Conservation (phyloP, 2,797 vertebrate species). For the Girardinus metallicus region DNA sequence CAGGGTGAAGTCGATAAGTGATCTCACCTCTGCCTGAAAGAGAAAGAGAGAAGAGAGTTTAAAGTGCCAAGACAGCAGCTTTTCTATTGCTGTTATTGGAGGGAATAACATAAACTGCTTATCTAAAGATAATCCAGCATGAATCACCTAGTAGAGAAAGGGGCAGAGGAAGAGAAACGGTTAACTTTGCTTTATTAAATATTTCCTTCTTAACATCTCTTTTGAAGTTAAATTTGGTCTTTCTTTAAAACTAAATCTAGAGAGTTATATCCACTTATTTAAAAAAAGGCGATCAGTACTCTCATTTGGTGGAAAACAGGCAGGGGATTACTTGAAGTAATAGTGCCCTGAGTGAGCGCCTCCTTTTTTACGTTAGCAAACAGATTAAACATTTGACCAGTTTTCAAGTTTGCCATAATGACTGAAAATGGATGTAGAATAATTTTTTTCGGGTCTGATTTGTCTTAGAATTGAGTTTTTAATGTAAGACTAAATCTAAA, state of each 20-base stretch:
- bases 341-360: background rate
- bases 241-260: background rate
- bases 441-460: background rate
- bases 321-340: background rate
- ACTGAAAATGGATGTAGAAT: background rate
- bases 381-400: background rate
- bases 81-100: conserved; percentile 5
- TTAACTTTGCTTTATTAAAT: background rate
- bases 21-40: conserved; percentile 52
- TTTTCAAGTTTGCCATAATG: background rate
- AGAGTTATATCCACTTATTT: background rate
- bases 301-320: background rate
- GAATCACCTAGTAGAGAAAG: background rate
- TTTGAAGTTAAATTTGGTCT: background rate
- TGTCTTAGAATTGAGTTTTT: background rate
- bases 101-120: background rate
- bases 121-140: background rate
- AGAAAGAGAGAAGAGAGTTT: conserved; percentile 33
- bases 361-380: background rate
- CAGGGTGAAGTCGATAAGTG: conserved; percentile 69
- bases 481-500: background rate
- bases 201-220: background rate
- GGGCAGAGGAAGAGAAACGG: background rate
- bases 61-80: conserved; percentile 31
- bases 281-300: background rate